Evolutionary conservation across 2,888 invertebrate genomes (phyloP).

Genomic region (Tetragnatha montana): DNA sequence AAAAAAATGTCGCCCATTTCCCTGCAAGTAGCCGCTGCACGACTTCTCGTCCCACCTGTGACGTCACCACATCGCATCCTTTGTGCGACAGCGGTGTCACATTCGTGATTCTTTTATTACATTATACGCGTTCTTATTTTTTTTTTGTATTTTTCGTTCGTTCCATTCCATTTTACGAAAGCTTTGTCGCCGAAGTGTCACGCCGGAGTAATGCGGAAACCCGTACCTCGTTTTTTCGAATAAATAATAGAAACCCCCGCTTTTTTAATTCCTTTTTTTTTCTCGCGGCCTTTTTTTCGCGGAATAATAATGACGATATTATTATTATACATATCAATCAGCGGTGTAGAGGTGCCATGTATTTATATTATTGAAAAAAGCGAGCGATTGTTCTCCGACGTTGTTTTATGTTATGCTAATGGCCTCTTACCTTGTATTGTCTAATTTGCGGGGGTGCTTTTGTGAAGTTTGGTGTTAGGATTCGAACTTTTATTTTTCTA

Average conservation of each 20-base stretch:
- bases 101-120: constrained; percentile 11
- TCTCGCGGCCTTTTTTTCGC: background rate
- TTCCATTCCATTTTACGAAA: constrained; percentile 34
- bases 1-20: background rate
- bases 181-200: constrained; percentile 22
- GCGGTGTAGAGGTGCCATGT: no score
- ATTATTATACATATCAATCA: no score
- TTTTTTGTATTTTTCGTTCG: constrained; percentile 27
- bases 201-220: constrained; percentile 51
- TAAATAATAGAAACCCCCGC: constrained; percentile 14
- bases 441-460: no score
- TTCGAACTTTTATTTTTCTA: no score
- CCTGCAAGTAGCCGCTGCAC: background rate
- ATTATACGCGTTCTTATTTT: background rate
- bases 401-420: no score
- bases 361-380: no score
- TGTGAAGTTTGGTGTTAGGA: no score
- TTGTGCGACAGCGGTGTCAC: constrained; percentile 22
- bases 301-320: no score
- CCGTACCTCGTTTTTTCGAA: constrained; percentile 31
- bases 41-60: constrained; percentile 14
- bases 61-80: constrained; percentile 8
- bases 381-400: no score
- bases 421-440: no score
- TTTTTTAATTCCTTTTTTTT: constrained; percentile 28